Evolutionary conservation across 2,888 invertebrate genomes (phyloP).

Genomic region (Muscina levida): DNA sequence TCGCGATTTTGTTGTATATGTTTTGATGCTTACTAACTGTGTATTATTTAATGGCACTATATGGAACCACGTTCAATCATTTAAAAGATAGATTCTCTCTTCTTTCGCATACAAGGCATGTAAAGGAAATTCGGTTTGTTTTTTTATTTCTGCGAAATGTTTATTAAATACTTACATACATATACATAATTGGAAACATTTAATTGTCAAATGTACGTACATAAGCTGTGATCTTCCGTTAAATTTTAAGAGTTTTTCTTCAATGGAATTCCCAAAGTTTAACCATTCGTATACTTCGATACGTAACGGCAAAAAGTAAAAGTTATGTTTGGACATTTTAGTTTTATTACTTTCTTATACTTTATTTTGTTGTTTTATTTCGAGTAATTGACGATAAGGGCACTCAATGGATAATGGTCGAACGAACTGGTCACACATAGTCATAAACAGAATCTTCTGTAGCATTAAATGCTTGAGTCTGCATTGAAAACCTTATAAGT

Average conservation of each 20-base stretch:
- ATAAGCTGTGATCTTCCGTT: neutral
- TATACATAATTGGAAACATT: no score
- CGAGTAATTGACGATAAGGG: no score
- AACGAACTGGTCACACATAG: neutral
- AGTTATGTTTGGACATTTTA: conserved; percentile 10
- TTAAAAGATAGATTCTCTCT: no score
- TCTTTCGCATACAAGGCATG: no score
- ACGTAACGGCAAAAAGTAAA: neutral
- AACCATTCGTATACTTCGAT: conserved; percentile 2
- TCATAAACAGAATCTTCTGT: conserved; percentile 14
- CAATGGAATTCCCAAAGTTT: conserved; percentile 34
- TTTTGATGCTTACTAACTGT: no score
- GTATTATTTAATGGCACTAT: no score
- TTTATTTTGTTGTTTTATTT: neutral
- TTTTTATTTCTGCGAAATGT: no score
- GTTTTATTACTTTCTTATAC: neutral
- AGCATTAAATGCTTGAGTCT: conserved; percentile 40
- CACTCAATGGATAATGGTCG: neutral
- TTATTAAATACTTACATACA: no score
- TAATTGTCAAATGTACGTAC: no score
- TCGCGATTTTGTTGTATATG: no score
- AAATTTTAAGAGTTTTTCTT: conserved; percentile 21
- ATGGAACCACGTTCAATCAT: no score
- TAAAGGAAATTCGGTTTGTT: no score
- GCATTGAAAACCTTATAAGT: conserved; percentile 43